Percentiles rank a stretch among this genome's conserved stretches.
Evolutionary conservation across 2,797 vertebrate species (phyloP).

Genomic region (Channa striata): DNA sequence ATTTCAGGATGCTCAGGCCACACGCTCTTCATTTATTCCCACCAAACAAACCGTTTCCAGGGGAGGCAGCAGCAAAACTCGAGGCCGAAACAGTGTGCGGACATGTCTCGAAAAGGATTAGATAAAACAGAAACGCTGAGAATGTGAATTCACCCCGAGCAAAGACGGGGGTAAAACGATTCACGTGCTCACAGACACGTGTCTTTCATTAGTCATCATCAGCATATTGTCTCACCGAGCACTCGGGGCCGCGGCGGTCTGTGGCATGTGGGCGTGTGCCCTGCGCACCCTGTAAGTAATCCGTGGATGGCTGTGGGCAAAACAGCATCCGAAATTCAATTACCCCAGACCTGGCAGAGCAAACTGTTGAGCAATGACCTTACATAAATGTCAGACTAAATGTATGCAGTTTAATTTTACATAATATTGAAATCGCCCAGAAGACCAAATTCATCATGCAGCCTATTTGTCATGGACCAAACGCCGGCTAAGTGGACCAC

Average conservation of each 20-base stretch:
- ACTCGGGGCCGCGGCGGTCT: slow-evolving; percentile 7
- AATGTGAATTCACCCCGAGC: background rate
- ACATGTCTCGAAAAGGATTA: slow-evolving; percentile 16
- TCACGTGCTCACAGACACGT: slow-evolving; percentile 11
- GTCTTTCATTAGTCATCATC: slow-evolving; percentile 39
- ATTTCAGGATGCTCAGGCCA: slow-evolving; percentile 4
- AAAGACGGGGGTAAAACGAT: background rate
- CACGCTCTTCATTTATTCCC: background rate
- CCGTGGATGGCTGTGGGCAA: slow-evolving; percentile 53
- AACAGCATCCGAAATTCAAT: slow-evolving; percentile 71
- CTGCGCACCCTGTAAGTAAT: slow-evolving; percentile 54
- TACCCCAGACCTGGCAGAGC: slow-evolving; percentile 55
- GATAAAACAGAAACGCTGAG: slow-evolving; percentile 27
- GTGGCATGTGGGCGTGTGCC: slow-evolving; percentile 15
- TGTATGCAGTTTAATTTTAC: slow-evolving; percentile 70
- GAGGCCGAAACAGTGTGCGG: background rate
- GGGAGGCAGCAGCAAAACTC: background rate
- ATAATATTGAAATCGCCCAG: slow-evolving; percentile 61
- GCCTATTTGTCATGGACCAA: slow-evolving; percentile 53
- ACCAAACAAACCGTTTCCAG: background rate
- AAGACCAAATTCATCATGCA: slow-evolving; percentile 54
- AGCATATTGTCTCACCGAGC: slow-evolving; percentile 17
- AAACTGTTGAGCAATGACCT: slow-evolving; percentile 73
- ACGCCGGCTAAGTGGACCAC: slow-evolving; percentile 11
- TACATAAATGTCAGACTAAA: slow-evolving; percentile 71